Evolutionary conservation across 2,888 invertebrate genomes (phyloP).

Genomic region (Caenorhabditis sp.): DNA sequence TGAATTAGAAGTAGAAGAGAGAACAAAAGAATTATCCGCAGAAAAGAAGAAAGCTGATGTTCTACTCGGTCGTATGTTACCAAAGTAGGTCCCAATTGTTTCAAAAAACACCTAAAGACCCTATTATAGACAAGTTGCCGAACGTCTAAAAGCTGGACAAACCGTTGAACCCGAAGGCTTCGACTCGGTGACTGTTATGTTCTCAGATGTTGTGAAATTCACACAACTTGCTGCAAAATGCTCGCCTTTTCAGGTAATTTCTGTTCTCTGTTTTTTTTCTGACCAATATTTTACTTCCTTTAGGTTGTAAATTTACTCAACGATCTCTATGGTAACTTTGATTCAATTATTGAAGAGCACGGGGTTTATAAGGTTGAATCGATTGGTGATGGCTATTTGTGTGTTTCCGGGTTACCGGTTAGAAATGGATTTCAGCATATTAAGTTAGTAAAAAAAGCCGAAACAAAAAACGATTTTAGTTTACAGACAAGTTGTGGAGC

Average conservation of each 20-base stretch:
- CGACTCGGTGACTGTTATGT: conserved; percentile 66
- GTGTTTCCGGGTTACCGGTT: conserved; percentile 66
- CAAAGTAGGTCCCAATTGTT: conserved; percentile 39
- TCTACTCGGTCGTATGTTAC: conserved; percentile 63
- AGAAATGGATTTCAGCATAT: conserved; percentile 59
- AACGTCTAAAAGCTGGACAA: conserved; percentile 64
- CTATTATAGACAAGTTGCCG: conserved; percentile 65
- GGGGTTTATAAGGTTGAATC: conserved; percentile 69
- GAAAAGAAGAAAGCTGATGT: conserved; percentile 67
- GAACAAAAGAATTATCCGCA: conserved; percentile 62
- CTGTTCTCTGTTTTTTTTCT: no score
- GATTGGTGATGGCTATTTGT: conserved; percentile 67
- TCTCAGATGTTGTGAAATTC: conserved; percentile 68
- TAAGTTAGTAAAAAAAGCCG: conserved; percentile 15
- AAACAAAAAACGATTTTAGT: not conserved
- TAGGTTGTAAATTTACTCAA: conserved; percentile 64
- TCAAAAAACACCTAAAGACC: not conserved
- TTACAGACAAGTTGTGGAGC: conserved; percentile 58
- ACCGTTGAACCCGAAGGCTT: conserved; percentile 67
- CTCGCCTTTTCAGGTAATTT: conserved; percentile 64
- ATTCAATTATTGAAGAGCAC: conserved; percentile 63
- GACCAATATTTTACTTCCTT: not conserved
- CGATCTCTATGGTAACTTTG: conserved; percentile 64
- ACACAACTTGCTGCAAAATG: conserved; percentile 64
- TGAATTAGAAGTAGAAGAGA: conserved; percentile 61